Evolutionary conservation across 2,888 invertebrate species (phyloP).

Genomic region (Nysson spinosus): DNA sequence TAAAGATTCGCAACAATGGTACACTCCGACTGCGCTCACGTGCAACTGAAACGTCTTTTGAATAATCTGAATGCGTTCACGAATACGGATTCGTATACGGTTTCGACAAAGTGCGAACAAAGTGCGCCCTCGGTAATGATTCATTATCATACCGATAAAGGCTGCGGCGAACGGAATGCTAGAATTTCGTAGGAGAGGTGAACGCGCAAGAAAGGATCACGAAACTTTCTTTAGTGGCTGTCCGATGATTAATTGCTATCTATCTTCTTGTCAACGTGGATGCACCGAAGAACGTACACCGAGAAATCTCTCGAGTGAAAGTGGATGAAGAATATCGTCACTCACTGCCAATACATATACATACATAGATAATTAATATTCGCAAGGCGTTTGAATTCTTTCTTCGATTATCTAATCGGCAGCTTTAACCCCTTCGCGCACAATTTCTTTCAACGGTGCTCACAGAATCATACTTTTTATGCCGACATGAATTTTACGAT

Average conservation of each 20-base stretch:
- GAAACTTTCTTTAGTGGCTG: neutral
- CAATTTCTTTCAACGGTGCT: too few relatives aligned
- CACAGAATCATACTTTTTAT: too few relatives aligned
- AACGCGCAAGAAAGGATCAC: neutral
- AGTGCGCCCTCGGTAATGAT: slow-evolving; percentile 35
- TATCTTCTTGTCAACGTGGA: slow-evolving; percentile 58
- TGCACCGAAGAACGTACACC: slow-evolving; percentile 31
- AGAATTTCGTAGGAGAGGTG: neutral
- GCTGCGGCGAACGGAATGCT: neutral
- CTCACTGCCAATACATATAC: neutral
- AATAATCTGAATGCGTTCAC: slow-evolving; percentile 42
- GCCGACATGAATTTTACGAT: too few relatives aligned
- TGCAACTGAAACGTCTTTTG: slow-evolving; percentile 28
- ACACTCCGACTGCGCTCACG: slow-evolving; percentile 2
- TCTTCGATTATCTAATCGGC: too few relatives aligned
- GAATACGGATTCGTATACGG: slow-evolving; percentile 38
- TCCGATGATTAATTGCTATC: slow-evolving; percentile 68
- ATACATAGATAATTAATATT: neutral
- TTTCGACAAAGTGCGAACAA: slow-evolving; percentile 27
- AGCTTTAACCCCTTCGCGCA: too few relatives aligned
- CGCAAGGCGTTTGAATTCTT: neutral
- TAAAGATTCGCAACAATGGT: slow-evolving; percentile 44
- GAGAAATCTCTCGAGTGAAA: slow-evolving; percentile 9
- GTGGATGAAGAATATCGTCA: neutral
- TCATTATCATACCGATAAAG: slow-evolving; percentile 27